Evolutionary conservation across 2,888 invertebrate genomes (phyloP).

Genomic region (Flexamia atlantica): DNA sequence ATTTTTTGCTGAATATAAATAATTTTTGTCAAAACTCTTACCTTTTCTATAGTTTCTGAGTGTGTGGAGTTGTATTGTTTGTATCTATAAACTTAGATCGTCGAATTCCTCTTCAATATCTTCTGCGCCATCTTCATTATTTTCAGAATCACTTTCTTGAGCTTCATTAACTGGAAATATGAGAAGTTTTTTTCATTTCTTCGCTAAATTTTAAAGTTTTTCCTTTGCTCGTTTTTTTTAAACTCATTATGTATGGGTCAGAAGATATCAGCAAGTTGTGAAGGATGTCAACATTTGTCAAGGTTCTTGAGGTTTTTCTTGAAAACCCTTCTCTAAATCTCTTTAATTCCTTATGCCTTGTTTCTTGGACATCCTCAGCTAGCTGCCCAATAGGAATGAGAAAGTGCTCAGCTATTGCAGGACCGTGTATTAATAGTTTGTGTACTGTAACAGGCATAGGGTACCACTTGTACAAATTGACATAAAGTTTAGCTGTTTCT

Average conservation of each 20-base stretch:
- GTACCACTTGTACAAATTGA: not conserved
- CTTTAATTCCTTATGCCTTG: conserved; percentile 70
- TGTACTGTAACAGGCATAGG: conserved; percentile 71
- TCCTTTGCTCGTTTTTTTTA: too few relatives aligned
- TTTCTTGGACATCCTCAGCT: conserved; percentile 71
- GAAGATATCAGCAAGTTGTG: conserved; percentile 68
- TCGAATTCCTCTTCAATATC: too few relatives aligned
- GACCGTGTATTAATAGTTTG: conserved; percentile 71
- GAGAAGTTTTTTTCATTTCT: too few relatives aligned
- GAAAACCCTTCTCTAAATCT: conserved; percentile 64
- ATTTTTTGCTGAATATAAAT: too few relatives aligned
- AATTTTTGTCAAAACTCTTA: too few relatives aligned
- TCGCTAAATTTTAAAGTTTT: too few relatives aligned
- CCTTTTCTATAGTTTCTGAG: too few relatives aligned
- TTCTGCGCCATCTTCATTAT: too few relatives aligned
- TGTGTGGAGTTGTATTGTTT: too few relatives aligned
- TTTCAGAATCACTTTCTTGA: too few relatives aligned
- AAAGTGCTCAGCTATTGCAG: conserved; percentile 69
- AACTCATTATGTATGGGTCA: conserved; percentile 71
- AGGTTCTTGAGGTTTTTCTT: conserved; percentile 69
- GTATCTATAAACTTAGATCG: too few relatives aligned
- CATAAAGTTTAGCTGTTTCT: not conserved
- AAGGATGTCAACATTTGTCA: conserved; percentile 68
- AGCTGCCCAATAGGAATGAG: conserved; percentile 70
- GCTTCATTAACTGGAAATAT: too few relatives aligned